A percentile compares a stretch with the other conserved stretches of the same genome.
Evolutionary conservation across 2,113 vertebrate genomes (phyloP).

Genomic region (Cryptoleucopteryx plumbea): DNA sequence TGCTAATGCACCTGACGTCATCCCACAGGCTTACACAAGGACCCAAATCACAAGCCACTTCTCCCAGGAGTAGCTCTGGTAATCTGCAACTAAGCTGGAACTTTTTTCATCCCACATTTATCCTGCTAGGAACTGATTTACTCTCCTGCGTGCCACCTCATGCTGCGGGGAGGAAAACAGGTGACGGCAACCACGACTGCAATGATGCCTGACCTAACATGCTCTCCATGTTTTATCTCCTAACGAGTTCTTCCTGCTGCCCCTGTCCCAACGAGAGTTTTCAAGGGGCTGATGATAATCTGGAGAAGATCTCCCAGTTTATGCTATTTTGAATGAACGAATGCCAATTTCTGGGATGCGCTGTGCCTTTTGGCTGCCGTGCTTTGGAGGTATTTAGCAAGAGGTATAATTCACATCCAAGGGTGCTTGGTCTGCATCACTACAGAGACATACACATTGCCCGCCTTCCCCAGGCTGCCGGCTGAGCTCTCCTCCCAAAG

Average conservation of each 20-base stretch:
- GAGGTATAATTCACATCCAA: not conserved
- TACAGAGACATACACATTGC: not conserved
- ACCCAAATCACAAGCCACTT: conserved; percentile 17
- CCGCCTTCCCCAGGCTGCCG: accelerated
- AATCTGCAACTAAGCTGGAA: conserved; percentile 26
- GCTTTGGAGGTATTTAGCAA: not conserved
- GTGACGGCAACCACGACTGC: not conserved
- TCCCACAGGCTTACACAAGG: not conserved
- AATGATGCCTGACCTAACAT: not conserved
- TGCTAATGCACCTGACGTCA: conserved; percentile 3
- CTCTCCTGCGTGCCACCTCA: not conserved
- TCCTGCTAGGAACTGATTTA: not conserved
- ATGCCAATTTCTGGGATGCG: accelerated
- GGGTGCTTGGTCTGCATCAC: not conserved
- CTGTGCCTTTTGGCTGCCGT: not conserved
- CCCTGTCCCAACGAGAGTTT: not conserved
- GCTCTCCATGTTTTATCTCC: not conserved
- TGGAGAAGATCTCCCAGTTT: not conserved
- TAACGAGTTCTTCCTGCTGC: not conserved
- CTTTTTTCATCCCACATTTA: not conserved
- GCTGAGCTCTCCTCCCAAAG: not conserved
- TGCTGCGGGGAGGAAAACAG: not conserved
- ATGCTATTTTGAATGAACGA: not conserved
- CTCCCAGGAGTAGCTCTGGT: not conserved
- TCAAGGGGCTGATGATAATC: not conserved